These are phyloP conservation scores for Alcedo atthis DNA, from an alignment of 2,797 vertebrate genomes.

Conservation along the genomic window DNA sequence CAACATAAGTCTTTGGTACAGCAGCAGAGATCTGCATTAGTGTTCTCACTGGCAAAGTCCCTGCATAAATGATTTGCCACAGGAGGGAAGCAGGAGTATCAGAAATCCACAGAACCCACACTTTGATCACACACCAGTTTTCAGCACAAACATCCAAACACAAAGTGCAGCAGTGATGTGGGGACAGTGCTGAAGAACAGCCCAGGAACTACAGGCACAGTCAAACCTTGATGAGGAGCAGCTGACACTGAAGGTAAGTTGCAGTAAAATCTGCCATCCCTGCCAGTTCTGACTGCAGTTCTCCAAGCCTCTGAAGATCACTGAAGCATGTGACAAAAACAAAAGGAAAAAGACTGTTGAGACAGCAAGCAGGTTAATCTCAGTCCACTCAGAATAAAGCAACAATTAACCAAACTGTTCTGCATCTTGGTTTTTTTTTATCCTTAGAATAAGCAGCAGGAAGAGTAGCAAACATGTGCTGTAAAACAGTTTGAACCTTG, in stretches of 20 bases:
- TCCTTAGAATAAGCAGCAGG: background rate
- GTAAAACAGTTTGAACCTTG: background rate
- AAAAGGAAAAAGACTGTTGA: background rate
- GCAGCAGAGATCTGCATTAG: background rate
- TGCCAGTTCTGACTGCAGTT: constrained; percentile 92
- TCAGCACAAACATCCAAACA: background rate
- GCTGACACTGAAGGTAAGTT: constrained; percentile 92
- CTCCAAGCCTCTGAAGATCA: constrained; percentile 92
- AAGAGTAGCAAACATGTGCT: background rate
- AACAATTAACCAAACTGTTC: background rate
- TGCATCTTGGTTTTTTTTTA: background rate
- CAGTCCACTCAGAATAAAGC: background rate
- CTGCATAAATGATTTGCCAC: background rate
- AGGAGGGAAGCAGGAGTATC: background rate
- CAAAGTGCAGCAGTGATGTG: background rate
- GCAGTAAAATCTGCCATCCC: constrained; percentile 96
- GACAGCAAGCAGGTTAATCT: background rate
- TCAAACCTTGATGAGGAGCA: constrained; percentile 92
- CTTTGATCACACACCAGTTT: background rate
- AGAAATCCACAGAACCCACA: background rate
- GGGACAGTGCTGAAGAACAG: background rate
- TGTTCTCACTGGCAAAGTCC: background rate
- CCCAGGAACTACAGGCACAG: background rate
- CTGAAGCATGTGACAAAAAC: constrained; percentile 64
- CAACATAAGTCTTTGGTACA: background rate